Percentiles rank a stretch among this genome's conserved stretches.
Evolutionary conservation across 1,140 invertebrate species (phyloP).

Genomic region (Drosophila ambigua): DNA sequence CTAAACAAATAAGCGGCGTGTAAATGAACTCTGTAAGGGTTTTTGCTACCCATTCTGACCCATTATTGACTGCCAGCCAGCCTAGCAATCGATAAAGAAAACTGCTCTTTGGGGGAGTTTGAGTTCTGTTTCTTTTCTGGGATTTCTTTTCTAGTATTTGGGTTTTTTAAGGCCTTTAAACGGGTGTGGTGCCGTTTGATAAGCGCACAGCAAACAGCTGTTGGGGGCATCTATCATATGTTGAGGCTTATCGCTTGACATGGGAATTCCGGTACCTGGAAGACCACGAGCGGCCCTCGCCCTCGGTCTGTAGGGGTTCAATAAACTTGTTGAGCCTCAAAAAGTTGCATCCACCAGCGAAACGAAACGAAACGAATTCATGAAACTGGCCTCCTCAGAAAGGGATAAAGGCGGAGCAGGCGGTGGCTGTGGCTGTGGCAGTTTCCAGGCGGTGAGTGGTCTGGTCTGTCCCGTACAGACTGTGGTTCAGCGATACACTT

Average conservation of each 20-base stretch:
- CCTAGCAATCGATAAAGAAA: slow-evolving; percentile 50
- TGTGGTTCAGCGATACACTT: slow-evolving; percentile 71
- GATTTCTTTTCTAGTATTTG: slow-evolving; percentile 21
- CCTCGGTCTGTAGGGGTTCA: slow-evolving; percentile 46
- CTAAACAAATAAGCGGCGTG: slow-evolving; percentile 70
- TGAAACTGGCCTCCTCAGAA: slow-evolving; percentile 32
- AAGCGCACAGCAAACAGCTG: slow-evolving; percentile 70
- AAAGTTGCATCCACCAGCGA: slow-evolving; percentile 38
- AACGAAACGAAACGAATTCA: slow-evolving; percentile 28
- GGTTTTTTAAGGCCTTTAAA: slow-evolving; percentile 16
- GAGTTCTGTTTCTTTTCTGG: slow-evolving; percentile 33
- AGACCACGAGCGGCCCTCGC: slow-evolving; percentile 51
- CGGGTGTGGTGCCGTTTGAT: slow-evolving; percentile 62
- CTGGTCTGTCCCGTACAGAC: slow-evolving; percentile 16
- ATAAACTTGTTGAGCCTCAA: slow-evolving; percentile 63
- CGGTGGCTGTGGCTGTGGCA: neutral
- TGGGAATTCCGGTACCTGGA: slow-evolving; percentile 67
- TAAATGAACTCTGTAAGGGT: slow-evolving; percentile 63
- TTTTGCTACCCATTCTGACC: slow-evolving; percentile 51
- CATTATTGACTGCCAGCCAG: slow-evolving; percentile 44
- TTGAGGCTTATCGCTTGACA: slow-evolving; percentile 67
- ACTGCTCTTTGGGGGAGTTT: slow-evolving; percentile 43
- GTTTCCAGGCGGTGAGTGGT: slow-evolving; percentile 7
- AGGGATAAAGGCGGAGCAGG: slow-evolving; percentile 12
- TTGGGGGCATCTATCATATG: slow-evolving; percentile 67